Conservation (phyloP, 2,797 vertebrate species). For the Phrynocephalus vlangalii region DNA sequence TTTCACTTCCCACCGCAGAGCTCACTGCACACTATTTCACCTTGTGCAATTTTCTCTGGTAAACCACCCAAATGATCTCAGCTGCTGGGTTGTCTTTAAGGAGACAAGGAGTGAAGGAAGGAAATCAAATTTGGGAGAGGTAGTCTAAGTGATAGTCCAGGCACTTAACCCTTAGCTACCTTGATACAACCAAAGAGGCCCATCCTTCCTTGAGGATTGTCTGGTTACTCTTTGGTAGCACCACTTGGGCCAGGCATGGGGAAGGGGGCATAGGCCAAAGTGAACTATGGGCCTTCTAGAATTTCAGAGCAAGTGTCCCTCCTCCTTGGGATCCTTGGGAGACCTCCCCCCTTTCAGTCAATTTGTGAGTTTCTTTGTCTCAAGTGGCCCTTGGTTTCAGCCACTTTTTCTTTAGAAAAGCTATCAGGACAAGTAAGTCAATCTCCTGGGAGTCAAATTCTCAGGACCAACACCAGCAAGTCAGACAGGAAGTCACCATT, state of each 20-base stretch:
- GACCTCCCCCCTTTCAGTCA: no score
- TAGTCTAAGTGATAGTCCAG: background rate
- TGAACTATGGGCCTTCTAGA: no score
- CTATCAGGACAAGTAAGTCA: background rate
- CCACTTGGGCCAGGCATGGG: no score
- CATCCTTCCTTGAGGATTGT: no score
- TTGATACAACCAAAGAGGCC: background rate
- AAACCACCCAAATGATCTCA: background rate
- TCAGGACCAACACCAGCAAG: background rate
- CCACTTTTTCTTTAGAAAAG: background rate
- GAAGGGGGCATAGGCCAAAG: no score
- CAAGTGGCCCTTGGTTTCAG: background rate
- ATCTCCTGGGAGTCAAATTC: background rate
- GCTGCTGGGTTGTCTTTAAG: background rate
- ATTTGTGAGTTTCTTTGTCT: background rate
- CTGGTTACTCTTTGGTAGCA: no score
- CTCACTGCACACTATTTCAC: background rate
- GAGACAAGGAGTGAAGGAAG: background rate
- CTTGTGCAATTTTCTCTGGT: background rate
- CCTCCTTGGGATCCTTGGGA: no score
- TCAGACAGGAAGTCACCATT: no score
- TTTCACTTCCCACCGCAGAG: background rate
- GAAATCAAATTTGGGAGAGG: slow-evolving; percentile 5
- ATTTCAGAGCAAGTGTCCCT: background rate
- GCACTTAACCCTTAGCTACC: background rate